Evolutionary conservation across 2,113 vertebrate species (phyloP), one percentile per base, ranked within the genome.

Genomic region (Lycaon pictus): DNA sequence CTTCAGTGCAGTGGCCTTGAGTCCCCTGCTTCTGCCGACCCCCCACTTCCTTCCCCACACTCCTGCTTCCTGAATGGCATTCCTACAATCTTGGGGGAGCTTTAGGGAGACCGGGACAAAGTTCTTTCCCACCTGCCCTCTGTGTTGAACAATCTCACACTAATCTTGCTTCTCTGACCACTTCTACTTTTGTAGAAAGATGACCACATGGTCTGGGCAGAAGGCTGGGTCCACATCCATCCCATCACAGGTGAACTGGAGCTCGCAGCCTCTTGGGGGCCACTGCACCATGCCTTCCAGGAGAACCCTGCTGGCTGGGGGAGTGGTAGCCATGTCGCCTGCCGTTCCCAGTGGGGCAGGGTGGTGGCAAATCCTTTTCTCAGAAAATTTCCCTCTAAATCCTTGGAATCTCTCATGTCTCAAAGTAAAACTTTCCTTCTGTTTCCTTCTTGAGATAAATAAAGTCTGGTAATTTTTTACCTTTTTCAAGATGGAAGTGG

Each of bases 21-120:
- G 62, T 25, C 23, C 16, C n/a, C 2, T 0, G 0, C 5, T 3
- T 7, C 77, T 20, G 56, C 4, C 9, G 0, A 7, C 0, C 5
- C 5, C 32, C 25, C 0, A 13, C 4, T 3, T 22, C 10, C 25
- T 29, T 35, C 79, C 10, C 1, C 11, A 3, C 48, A 20, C 56
- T 3, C 79, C 7, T 0, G 60, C 22, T 48, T n/a, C 79, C 37
- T 13, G 71, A 25, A 11, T 20, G 22, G 22, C 71, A 11, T 48
- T 25, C 22, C 37, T 74, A 22, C 12, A 15, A 48, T 11, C 8
- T 8, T 62, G 60, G 53, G 53, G 32, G n/a, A 19, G 35, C 29
- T 27, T 13, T 35, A 4, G 5, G 23, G 58, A 43, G 17, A 19
- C 8, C 1, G 3, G 62, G 17, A 80, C 29, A 32, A 19, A 23